Evolutionary conservation across 2,797 vertebrate species (phyloP).

Genomic region (Masticophis lateralis): DNA sequence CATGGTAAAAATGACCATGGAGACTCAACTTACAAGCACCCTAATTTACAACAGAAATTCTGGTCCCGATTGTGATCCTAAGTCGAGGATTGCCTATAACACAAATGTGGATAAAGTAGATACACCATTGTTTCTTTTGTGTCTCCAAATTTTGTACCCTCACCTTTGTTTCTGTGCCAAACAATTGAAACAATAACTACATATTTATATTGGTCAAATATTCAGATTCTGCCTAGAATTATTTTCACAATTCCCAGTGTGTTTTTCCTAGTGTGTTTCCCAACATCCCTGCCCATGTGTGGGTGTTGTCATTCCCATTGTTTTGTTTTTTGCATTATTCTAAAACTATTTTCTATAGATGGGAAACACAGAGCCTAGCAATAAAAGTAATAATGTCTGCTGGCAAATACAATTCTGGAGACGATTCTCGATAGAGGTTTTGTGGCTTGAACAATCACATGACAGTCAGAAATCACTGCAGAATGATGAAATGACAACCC

Average conservation of each 20-base stretch:
- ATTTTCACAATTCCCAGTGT: background rate
- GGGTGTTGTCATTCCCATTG: background rate
- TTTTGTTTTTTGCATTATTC: background rate
- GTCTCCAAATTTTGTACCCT: background rate
- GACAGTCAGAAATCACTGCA: background rate
- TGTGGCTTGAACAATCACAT: background rate
- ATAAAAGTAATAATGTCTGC: background rate
- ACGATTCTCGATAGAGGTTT: background rate
- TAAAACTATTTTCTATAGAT: background rate
- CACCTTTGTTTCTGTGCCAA: background rate
- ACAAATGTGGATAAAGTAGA: rapidly evolving
- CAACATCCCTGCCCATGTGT: background rate
- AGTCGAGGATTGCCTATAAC: background rate
- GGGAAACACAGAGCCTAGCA: background rate
- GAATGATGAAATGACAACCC: background rate
- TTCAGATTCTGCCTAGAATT: background rate
- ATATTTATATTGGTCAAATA: background rate
- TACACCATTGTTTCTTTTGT: constrained; percentile 24
- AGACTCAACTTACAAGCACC: background rate
- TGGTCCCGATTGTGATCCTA: background rate
- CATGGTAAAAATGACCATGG: background rate
- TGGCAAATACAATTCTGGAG: background rate
- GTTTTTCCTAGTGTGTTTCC: background rate
- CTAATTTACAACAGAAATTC: background rate
- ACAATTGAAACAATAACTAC: background rate